Evolutionary conservation across 2,797 vertebrate genomes (phyloP), one percentile per base, ranked within the genome.

Genomic region (Pangasius sanitwongsei): DNA sequence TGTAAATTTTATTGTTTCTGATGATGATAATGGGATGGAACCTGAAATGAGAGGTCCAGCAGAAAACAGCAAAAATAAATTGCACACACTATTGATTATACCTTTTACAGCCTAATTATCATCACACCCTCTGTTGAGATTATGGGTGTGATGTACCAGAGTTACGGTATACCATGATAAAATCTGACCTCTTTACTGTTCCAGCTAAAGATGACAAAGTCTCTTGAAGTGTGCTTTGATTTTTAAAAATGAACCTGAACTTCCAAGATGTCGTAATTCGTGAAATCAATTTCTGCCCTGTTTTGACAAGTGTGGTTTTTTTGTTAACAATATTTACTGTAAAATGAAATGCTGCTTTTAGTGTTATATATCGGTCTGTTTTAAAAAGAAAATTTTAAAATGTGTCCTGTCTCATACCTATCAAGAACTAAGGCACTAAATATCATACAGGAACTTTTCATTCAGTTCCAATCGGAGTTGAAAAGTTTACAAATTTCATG

Each of bases 1-100:
- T 83, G 28, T 8, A n/a, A 16, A 55, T 44, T 63, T 44, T 86
- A 69, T 83, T 87, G 16, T 34, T 81, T 65, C 37, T 85, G 1
- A 34, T 28, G n/a, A 3, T 50, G 1, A 65, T 69, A 31, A 50
- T 50, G 31, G 20, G 34, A 50, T 20, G 18, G 44, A 18, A 63
- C 28, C 13, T 63, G 20, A 25, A 37, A n/a, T 37, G 2, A 59
- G 23, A 44, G 37, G 37, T 1, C 1, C 28, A 12, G 41, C 70
- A 12, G 31, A 61, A 34, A 50, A 28, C 4, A 7, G 1, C 55
- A n/a, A n/a, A 70, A 83, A 61, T 37, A 63, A 25, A 55, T 16
- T 20, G 8, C 0, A 23, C 50, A 34, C 16, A 34, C 7, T 31
- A 31, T 8, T 80, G 77, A 53, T 18, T 6, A 78, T n/a, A 5